Percentiles rank a stretch among this genome's conserved stretches.
These are phyloP conservation scores for Drosophila bifasciata DNA, from an alignment of 1,140 invertebrate genomes.

Conservation along the genomic window DNA sequence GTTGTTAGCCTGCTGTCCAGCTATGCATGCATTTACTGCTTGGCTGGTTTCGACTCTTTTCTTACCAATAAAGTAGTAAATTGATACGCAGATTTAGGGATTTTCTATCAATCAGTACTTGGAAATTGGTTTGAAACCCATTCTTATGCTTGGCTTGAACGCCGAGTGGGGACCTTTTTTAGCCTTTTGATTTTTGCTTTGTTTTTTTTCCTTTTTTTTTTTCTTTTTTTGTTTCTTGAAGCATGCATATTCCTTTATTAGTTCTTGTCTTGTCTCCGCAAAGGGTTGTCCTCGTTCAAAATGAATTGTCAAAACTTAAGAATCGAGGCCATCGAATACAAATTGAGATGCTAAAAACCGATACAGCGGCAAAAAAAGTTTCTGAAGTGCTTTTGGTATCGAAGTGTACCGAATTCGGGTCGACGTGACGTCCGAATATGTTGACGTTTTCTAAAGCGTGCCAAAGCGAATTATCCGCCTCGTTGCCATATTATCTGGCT, in stretches of 20 bases:
- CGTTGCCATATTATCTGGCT: conserved; percentile 8
- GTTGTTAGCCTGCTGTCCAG: not conserved
- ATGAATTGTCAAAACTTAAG: not conserved
- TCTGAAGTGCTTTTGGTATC: not conserved
- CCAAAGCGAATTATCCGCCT: conserved; percentile 45
- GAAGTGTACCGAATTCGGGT: conserved; percentile 8
- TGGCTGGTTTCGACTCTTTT: conserved; percentile 35
- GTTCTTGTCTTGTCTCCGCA: not conserved
- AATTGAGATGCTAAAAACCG: conserved; percentile 17
- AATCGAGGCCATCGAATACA: conserved; percentile 2
- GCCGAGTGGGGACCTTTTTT: conserved; percentile 32
- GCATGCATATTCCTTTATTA: no score
- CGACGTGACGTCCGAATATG: conserved; percentile 16
- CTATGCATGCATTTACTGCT: conserved; percentile 7
- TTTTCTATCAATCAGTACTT: conserved; percentile 59
- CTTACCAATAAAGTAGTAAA: conserved; percentile 51
- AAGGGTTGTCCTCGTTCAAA: conserved; percentile 2
- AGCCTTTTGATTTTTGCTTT: conserved; percentile 44
- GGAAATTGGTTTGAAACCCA: conserved; percentile 58
- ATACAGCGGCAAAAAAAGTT: not conserved
- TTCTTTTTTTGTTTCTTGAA: not conserved
- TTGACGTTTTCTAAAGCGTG: conserved; percentile 47
- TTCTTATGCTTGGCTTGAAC: conserved; percentile 34
- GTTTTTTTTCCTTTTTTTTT: conserved; percentile 14
- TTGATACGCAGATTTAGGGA: conserved; percentile 66